Evolutionary conservation across 1,140 invertebrate genomes (phyloP).

Genomic region (Atta texana): DNA sequence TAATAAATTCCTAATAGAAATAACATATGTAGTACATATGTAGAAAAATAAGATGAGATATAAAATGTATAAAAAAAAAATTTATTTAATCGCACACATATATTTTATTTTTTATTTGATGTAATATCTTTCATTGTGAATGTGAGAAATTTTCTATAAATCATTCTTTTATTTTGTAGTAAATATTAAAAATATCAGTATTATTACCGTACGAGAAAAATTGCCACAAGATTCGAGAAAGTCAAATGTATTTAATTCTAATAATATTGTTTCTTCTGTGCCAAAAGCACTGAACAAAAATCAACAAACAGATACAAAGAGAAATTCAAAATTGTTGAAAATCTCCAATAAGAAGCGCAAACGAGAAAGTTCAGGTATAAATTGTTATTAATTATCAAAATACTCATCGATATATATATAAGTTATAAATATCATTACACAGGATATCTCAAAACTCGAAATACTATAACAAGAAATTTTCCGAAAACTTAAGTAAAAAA

Average conservation of each 20-base stretch:
- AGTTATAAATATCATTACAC: not conserved
- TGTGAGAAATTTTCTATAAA: not conserved
- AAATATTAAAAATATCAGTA: conserved; percentile 45
- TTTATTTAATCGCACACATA: not conserved
- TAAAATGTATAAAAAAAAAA: not conserved
- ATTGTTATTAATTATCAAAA: not conserved
- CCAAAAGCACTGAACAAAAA: not conserved
- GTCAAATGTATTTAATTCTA: not conserved
- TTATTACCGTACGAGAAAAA: conserved; percentile 36
- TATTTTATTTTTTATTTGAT: not conserved
- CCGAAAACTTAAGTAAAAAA: no score
- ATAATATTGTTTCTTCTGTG: not conserved
- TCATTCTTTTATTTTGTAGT: not conserved
- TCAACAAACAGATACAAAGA: not conserved
- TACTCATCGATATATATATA: not conserved
- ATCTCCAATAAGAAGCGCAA: not conserved
- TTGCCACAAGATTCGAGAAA: not conserved
- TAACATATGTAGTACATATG: not conserved
- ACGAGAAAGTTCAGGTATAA: conserved; percentile 14
- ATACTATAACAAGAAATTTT: no score
- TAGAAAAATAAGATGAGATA: no score
- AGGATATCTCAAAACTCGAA: no score
- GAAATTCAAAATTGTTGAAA: not conserved
- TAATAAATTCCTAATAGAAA: not conserved
- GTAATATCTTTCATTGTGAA: not conserved